Evolutionary conservation across 2,113 vertebrate species (phyloP).

Genomic region (Micromys minutus): DNA sequence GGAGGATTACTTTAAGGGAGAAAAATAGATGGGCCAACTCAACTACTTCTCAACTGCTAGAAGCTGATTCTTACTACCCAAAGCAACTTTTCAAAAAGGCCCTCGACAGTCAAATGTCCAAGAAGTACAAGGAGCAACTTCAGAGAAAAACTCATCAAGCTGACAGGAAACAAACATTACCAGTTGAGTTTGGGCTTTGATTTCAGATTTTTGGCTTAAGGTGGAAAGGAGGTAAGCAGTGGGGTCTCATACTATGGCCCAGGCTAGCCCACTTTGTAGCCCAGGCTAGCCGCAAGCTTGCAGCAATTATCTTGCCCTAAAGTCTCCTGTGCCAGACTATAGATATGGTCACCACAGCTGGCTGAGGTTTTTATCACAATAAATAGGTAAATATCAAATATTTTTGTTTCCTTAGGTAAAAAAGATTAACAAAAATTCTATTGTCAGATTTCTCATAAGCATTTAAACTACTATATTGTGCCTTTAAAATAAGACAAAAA

Average conservation of each 20-base stretch:
- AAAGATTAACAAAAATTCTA: constrained; percentile 22
- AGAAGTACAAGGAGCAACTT: constrained; percentile 22
- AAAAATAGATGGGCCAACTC: background rate
- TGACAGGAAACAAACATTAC: constrained; percentile 49
- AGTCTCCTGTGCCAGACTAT: background rate
- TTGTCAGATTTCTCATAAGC: constrained; percentile 30
- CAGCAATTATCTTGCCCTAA: background rate
- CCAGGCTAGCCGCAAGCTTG: background rate
- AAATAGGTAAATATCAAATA: constrained; percentile 39
- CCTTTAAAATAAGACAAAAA: constrained; percentile 45
- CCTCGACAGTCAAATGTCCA: background rate
- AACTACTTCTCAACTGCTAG: background rate
- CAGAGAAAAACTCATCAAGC: constrained; percentile 18
- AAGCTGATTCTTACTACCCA: background rate
- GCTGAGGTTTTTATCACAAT: constrained; percentile 33
- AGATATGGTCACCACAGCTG: background rate
- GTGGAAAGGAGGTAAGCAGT: background rate
- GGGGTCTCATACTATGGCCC: background rate
- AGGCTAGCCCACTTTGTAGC: background rate
- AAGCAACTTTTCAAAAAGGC: constrained; percentile 13
- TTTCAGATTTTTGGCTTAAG: background rate
- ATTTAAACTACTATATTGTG: constrained; percentile 22
- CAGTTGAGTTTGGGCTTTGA: background rate
- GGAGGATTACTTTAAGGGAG: background rate
- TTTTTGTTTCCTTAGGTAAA: constrained; percentile 21